Percentiles rank a stretch among this genome's conserved stretches.
These are phyloP conservation scores for Caerostris extrusa DNA, from an alignment of 1,140 invertebrate species.

Conservation along the genomic window DNA sequence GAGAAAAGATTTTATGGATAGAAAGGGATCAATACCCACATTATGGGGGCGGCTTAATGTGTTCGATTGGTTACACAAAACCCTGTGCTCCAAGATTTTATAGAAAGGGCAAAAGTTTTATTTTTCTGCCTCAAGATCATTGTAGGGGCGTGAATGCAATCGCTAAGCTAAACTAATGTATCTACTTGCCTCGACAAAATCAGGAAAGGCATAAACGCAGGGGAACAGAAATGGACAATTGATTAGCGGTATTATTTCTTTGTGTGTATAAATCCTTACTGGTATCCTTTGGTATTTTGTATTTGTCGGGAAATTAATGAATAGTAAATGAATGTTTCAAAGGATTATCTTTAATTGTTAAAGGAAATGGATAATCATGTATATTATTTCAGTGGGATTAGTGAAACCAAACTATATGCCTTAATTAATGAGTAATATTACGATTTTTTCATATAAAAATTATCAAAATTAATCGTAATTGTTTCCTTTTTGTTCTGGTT, in stretches of 20 bases:
- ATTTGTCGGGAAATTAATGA: background rate
- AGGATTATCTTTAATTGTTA: background rate
- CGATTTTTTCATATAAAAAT: no score
- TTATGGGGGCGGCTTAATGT: background rate
- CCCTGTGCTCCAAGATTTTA: background rate
- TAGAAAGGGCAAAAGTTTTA: conserved; percentile 19
- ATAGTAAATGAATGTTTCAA: background rate
- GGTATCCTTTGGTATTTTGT: no score
- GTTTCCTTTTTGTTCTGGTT: no score
- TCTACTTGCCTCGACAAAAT: background rate
- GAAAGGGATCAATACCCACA: background rate
- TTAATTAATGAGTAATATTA: background rate
- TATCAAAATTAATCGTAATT: no score
- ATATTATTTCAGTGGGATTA: background rate
- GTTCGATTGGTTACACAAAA: conserved; percentile 1
- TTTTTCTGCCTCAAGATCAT: background rate
- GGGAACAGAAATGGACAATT: background rate
- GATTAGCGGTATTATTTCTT: background rate
- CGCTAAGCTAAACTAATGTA: background rate
- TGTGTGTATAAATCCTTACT: background rate
- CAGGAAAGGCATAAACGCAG: background rate
- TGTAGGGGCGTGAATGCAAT: background rate
- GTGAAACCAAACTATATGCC: background rate
- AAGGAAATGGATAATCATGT: background rate
- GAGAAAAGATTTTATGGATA: conserved; percentile 52